Evolutionary conservation across 2,113 vertebrate species (phyloP), one percentile per base, ranked within the genome.

Genomic region (Anguilla rostrata): DNA sequence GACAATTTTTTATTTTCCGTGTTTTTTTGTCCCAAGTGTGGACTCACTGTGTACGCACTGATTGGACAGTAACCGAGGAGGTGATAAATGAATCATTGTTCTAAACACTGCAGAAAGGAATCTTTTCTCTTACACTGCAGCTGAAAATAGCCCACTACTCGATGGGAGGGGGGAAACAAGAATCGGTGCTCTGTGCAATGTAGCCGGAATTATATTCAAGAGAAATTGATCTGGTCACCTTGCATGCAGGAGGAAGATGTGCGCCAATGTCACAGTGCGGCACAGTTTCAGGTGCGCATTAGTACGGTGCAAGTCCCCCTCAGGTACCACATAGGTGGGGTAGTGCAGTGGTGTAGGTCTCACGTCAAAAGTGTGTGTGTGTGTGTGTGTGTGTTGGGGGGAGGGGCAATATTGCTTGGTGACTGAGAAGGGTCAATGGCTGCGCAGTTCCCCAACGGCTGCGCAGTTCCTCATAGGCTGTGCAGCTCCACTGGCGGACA

Each of bases 211-310:
- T 18, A 90, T 89, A 85, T 88, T 89, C 83, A 90, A 87, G 91
- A 34, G 46, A 93, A 91, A 94, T 89, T 89, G 92, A 94, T 93
- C 81, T 91, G 88, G 92, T 93, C 91, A 90, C 89, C 86, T 83
- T 82, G 63, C 80, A 66, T 53, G 83, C 83, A 88, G 87, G 39
- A 53, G 80, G 82, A 81, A 34, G 71, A 3, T 29, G 78, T 88
- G 86, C 83, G 85, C 84, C 89, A 87, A 85, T 81, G 81, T 78
- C 82, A 46, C 83, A n/a, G 22, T 85, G 84, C 84, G 78, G 87
- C 86, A 84, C 85, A 63, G 49, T 60, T 83, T 63, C 86, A 86
- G 83, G 60, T 53, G 85, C 90, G 89, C 84, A 82, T 86, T 78
- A 88, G 8, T 53, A 39, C 41, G 49, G 26, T 78, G 43, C n/a